Base-by-base conservation (phyloP, 2,113 vertebrate genomes). In the Mormyrus iriodes region DNA sequence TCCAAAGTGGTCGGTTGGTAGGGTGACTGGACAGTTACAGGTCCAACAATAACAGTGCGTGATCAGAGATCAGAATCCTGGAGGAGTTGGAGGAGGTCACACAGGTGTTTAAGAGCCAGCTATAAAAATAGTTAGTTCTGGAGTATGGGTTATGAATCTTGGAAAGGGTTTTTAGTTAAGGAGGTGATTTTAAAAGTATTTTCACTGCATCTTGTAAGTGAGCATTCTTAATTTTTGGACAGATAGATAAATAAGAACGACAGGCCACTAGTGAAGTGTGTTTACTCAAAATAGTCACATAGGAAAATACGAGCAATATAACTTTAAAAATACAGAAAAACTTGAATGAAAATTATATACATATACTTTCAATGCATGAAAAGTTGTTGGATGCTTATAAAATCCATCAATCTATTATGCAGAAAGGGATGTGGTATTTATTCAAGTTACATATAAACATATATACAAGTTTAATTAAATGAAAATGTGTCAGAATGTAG, bases 401-500 rank as follows among this genome's bases (percentile, higher is more conserved):
- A 84, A 48, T 48, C 82, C 73, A 79, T 42, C 61, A 73, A 27
- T 69, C 58, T 46, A 12, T 69, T 44, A 88, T 42, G 73, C 73
- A 79, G 2, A 79, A 39, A 79, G 17, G 27, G 13, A 42, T 79
- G 5, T 79, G 35, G 21, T 48, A 86, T 39, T 39, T 48, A 58
- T 27, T 55, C 6, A 49, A 61, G 42, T 31, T 27, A 88, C n/a
- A 89, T 84, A 61, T 85, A 52, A 61, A 46, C 42, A 58, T 89
- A 89, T 89, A 10, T 89, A 89, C 88, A 89, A 42, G 52, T 31
- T 48, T 27, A 46, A 53, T 13, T 82, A 83, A 42, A 42, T 39
- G 9, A 39, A 58, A 55, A 44, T 4, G 35, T 12, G 65, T 42
- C 48, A 24, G 13, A 52, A 79, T 51, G 52, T 2, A 27, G 69